Conservation (phyloP, 2,888 invertebrate species). For the Steromphala cineraria region DNA sequence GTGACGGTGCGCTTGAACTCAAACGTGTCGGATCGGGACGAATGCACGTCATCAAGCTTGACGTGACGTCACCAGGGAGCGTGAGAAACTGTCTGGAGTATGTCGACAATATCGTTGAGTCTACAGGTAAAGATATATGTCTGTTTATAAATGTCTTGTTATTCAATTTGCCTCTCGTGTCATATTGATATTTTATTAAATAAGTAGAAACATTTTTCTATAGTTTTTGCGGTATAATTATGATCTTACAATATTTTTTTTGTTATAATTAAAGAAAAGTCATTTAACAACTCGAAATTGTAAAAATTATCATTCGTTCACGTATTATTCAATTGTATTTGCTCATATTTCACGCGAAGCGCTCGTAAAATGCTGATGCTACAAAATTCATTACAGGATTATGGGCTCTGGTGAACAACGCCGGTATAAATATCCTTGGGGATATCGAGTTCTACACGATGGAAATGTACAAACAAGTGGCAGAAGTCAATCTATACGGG, state of each 20-base stretch:
- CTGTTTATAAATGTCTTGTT: background rate
- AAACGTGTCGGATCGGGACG: conserved; percentile 16
- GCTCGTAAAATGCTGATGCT: background rate
- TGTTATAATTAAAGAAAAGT: too few relatives aligned
- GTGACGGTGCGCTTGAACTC: conserved; percentile 42
- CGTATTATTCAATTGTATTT: too few relatives aligned
- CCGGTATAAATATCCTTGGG: conserved; percentile 91
- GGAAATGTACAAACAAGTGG: conserved; percentile 84
- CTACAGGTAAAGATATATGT: conserved; percentile 27
- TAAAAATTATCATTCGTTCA: too few relatives aligned
- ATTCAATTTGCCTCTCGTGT: too few relatives aligned
- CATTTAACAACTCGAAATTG: too few relatives aligned
- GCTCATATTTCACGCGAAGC: too few relatives aligned
- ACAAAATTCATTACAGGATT: conserved; percentile 78
- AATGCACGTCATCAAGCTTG: conserved; percentile 48
- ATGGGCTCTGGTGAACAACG: conserved; percentile 94
- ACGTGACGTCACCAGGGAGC: conserved; percentile 47
- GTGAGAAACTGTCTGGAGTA: conserved; percentile 32
- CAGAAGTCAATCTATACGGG: conserved; percentile 88
- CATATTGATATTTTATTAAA: too few relatives aligned
- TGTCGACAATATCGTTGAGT: conserved; percentile 32
- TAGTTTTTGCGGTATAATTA: too few relatives aligned
- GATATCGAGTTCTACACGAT: conserved; percentile 93
- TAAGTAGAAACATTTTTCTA: too few relatives aligned
- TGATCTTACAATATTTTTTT: too few relatives aligned